Conservation (phyloP, 2,888 invertebrate species). For the Xestia sexstrigata region DNA sequence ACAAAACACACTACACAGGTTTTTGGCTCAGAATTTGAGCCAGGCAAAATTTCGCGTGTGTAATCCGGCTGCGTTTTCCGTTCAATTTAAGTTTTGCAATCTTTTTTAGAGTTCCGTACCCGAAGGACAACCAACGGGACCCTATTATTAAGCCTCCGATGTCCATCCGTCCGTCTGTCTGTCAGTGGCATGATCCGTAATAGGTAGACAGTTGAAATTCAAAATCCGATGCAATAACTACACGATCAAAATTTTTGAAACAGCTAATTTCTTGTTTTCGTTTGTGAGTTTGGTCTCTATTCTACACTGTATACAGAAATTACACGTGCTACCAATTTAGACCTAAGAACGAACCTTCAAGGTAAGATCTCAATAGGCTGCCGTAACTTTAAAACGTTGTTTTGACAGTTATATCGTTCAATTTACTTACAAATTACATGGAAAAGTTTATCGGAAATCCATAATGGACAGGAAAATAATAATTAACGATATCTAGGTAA, state of each 20-base stretch:
- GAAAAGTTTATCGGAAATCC: conserved; percentile 56
- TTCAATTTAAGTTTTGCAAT: background rate
- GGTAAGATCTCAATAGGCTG: background rate
- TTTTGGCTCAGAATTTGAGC: background rate
- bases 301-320: background rate
- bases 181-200: no score
- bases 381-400: conserved; percentile 25
- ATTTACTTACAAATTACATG: conserved; percentile 34
- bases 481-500: conserved; percentile 69
- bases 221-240: no score
- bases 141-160: no score
- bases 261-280: no score
- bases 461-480: conserved; percentile 65
- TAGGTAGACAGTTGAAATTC: no score
- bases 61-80: no score
- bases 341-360: conserved; percentile 6
- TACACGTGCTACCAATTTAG: conserved; percentile 1
- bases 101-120: no score
- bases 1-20: background rate
- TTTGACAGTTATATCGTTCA: conserved; percentile 31
- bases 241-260: no score
- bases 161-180: no score
- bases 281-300: no score
- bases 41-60: background rate
- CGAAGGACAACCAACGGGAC: no score